Conservation (phyloP, 2,113 vertebrate genomes). For the Pachyramphus minor region DNA sequence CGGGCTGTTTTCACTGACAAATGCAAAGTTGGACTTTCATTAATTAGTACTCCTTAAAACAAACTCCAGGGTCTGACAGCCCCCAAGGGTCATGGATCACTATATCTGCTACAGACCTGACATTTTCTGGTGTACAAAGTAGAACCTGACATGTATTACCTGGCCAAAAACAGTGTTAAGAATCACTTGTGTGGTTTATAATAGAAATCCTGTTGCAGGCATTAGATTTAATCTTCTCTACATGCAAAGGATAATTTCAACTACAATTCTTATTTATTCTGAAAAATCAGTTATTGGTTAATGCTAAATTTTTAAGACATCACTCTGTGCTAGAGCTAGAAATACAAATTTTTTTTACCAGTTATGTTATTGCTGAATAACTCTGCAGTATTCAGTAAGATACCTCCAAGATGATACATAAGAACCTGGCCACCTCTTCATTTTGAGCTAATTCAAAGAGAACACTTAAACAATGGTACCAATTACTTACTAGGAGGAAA, state of each 20-base stretch:
- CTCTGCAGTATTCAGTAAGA: neutral
- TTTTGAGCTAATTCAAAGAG: neutral
- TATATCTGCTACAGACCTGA: neutral
- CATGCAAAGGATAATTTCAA: neutral
- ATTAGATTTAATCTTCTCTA: neutral
- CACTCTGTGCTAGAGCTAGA: neutral
- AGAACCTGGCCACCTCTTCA: neutral
- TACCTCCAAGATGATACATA: neutral
- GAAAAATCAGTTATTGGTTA: neutral
- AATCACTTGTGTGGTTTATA: rapidly evolving
- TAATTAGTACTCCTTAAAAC: neutral
- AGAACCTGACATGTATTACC: neutral
- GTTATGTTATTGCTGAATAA: neutral
- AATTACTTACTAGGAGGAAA: neutral
- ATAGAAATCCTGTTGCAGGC: neutral
- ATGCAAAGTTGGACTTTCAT: neutral
- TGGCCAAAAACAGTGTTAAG: neutral
- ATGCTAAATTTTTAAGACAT: neutral
- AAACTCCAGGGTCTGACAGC: neutral
- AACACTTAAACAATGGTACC: neutral
- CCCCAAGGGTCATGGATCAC: neutral
- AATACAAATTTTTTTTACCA: neutral
- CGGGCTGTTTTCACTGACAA: neutral
- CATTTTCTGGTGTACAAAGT: neutral
- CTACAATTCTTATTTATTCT: neutral